A percentile compares a stretch with the other conserved stretches of the same genome.
Conservation (phyloP, 1,140 invertebrate species). For the Aricia agestis region DNA sequence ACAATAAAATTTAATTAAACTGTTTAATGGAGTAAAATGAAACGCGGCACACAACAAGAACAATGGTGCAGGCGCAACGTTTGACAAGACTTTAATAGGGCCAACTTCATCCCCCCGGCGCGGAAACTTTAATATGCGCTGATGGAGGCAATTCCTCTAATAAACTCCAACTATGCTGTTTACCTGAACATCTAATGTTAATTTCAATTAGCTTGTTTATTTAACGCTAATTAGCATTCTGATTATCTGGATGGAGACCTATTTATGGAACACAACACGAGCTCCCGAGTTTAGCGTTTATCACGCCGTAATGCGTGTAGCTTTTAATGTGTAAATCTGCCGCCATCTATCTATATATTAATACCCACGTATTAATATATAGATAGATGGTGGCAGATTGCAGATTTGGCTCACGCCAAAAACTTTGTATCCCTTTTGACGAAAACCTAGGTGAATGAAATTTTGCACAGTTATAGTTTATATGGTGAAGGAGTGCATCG, state of each 20-base stretch:
- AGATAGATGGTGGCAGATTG: too few species aligned
- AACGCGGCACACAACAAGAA: slow-evolving; percentile 16
- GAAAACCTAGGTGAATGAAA: too few species aligned
- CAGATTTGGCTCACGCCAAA: too few species aligned
- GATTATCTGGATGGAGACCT: background rate
- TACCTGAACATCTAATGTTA: slow-evolving; percentile 2
- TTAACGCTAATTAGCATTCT: background rate
- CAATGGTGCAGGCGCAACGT: background rate
- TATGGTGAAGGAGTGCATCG: too few species aligned
- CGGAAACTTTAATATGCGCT: slow-evolving; percentile 17
- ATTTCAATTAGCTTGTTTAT: slow-evolving; percentile 1
- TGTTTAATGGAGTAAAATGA: slow-evolving; percentile 13
- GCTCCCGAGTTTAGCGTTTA: background rate
- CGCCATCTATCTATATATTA: too few species aligned
- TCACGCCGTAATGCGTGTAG: too few species aligned
- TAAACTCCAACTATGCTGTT: slow-evolving; percentile 1
- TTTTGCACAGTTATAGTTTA: too few species aligned
- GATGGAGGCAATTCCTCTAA: slow-evolving; percentile 11
- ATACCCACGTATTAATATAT: too few species aligned
- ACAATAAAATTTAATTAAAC: slow-evolving; percentile 8
- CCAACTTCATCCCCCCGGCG: background rate
- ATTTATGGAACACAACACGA: background rate
- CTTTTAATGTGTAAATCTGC: too few species aligned
- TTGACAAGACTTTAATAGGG: too few species aligned
- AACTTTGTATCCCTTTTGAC: too few species aligned